Conservation (phyloP, 2,113 vertebrate species). For the Morone chrysops region DNA sequence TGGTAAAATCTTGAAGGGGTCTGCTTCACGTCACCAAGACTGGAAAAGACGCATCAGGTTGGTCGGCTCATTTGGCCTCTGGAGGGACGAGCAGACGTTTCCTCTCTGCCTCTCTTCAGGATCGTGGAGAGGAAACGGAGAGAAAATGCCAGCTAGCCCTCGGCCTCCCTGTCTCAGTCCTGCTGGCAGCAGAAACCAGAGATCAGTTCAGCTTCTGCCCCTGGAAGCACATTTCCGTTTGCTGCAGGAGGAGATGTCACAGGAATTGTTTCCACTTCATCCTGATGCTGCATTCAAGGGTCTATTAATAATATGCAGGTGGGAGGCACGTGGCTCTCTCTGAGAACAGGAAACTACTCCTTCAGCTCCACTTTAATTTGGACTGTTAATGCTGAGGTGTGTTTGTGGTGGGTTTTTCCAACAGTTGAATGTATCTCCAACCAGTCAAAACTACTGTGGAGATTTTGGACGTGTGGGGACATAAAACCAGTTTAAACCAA, state of each 20-base stretch:
- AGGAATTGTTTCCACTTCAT: conserved; percentile 2
- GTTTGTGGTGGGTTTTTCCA: background rate
- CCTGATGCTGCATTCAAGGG: background rate
- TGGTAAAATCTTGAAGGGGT: background rate
- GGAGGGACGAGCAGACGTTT: background rate
- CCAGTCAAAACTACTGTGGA: no score
- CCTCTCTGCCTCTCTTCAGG: conserved; percentile 1
- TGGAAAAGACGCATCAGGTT: background rate
- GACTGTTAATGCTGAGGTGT: background rate
- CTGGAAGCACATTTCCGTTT: conserved; percentile 26
- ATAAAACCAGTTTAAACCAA: no score
- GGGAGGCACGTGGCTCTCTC: background rate
- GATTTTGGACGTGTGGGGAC: background rate
- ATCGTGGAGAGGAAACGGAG: background rate
- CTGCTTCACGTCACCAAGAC: background rate
- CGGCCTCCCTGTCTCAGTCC: background rate
- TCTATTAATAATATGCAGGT: conserved; percentile 26
- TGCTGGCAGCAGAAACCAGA: background rate
- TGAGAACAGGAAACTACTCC: background rate
- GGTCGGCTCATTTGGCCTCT: background rate
- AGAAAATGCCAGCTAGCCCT: background rate
- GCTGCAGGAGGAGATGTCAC: conserved; percentile 29
- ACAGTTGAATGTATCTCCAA: no score
- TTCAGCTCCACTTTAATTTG: background rate
- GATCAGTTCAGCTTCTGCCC: background rate